Base-by-base conservation (phyloP, 2,888 invertebrate genomes). In the Dendrolimus houi region DNA sequence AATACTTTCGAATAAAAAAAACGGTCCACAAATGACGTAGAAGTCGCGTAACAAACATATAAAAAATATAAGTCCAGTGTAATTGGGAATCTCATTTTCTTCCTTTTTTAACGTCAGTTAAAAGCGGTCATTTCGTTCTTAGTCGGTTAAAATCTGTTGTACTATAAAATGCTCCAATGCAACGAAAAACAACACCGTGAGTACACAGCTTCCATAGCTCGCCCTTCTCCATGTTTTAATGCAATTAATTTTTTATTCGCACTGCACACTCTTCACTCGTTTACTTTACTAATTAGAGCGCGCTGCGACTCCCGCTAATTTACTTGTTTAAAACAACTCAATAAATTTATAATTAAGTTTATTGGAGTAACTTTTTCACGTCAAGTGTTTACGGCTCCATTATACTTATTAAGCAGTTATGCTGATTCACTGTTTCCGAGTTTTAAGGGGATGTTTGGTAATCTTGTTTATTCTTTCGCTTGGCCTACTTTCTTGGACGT, bases 291-390 rank as follows among this genome's bases (percentile, higher is more conserved):
- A 65, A 67, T 67, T 66, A 67, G 62, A 55, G 56, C 55, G 60
- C 56, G 58, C 55, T 53, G 54, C 41, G 58, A 53, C 54, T 59
- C 56, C 52, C 56, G 47, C 56, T 64, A 62, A 64, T 65, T 64
- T 59, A 63, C 64, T 64, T 64, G 62, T 65, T 62, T 62, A 57
- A 52, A 59, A 58, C 57, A 57, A 59, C 60, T 62, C 61, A 63
- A 65, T 63, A 62, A 64, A 64, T 64, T 62, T 60, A 64, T 68
- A 63, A 67, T 67, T 60, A 61, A 59, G 62, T 64, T 62, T 56
- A 54, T 63, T 59, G 55, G 29, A 59, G 59, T 59, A 56, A 59
- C 47, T 59, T 56, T 54, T 53, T 55, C 53, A 13, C 14, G 14
- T 53, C n/a, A n/a, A 17, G 53, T 53, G n/a, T 17, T 13, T 53